Conservation (phyloP, 2,797 vertebrate species). For the Cirrhinus molitorella region DNA sequence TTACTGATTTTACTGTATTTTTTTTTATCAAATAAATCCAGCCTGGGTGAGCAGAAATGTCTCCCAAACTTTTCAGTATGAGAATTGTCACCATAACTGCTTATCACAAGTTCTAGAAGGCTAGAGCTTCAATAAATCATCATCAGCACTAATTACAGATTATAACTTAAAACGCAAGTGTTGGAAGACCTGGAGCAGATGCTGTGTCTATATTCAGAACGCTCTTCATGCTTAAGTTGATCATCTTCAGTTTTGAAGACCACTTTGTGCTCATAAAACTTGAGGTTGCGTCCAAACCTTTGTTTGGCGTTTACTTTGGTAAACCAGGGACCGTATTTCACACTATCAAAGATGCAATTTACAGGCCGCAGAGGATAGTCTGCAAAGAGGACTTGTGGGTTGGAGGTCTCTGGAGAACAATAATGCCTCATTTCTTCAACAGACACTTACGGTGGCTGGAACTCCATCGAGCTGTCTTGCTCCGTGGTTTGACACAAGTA, state of each 20-base stretch:
- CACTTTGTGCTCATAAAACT: not conserved
- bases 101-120: not conserved
- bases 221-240: not conserved
- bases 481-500: conserved; percentile 89
- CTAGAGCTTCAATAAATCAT: not conserved
- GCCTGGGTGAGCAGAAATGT: not conserved
- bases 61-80: not conserved
- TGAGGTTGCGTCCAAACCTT: conserved; percentile 42
- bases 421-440: conserved; percentile 41
- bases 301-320: conserved; percentile 40
- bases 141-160: conserved; percentile 11
- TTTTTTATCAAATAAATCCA: not conserved
- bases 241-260: not conserved
- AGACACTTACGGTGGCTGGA: conserved; percentile 81
- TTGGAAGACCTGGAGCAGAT: not conserved
- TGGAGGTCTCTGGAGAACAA: conserved; percentile 44
- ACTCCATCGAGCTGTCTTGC: conserved; percentile 88
- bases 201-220: not conserved
- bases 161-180: not conserved
- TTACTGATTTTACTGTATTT: not conserved
- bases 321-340: conserved; percentile 50
- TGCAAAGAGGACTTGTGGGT: conserved; percentile 48
- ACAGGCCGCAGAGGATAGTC: conserved; percentile 37
- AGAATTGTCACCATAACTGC: not conserved
- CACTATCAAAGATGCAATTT: conserved; percentile 53